A percentile compares a stretch with the other conserved stretches of the same genome.
Evolutionary conservation across 1,140 invertebrate genomes (phyloP).

Genomic region (Trigoniulus corallinus): DNA sequence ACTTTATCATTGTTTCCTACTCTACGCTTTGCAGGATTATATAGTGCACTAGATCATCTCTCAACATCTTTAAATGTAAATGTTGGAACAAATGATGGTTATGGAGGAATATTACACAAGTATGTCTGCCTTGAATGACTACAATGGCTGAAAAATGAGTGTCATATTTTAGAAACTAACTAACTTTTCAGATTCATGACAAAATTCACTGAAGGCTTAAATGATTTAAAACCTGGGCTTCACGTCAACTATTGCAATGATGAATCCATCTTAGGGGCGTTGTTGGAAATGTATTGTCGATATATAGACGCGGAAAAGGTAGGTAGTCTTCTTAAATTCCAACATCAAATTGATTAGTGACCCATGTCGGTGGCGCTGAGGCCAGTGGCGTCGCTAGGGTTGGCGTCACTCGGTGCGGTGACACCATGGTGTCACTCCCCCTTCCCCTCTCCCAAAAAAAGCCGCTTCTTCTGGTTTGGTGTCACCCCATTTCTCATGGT

Average conservation of each 20-base stretch:
- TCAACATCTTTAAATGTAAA: constrained; percentile 18
- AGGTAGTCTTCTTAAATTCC: constrained; percentile 1
- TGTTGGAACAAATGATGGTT: constrained; percentile 11
- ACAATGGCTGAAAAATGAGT: too few relatives aligned
- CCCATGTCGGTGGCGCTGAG: too few relatives aligned
- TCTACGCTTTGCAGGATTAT: constrained; percentile 15
- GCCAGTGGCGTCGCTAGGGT: too few relatives aligned
- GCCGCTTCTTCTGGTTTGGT: too few relatives aligned
- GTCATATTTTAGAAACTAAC: too few relatives aligned
- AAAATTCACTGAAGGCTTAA: constrained; percentile 12
- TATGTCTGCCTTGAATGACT: too few relatives aligned
- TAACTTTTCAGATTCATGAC: constrained; percentile 15
- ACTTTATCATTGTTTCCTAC: not conserved
- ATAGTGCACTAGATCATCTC: constrained; percentile 17
- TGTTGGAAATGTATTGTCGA: constrained; percentile 23
- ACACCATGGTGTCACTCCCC: too few relatives aligned
- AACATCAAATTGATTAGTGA: too few relatives aligned
- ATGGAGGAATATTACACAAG: constrained; percentile 2
- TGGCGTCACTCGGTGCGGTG: too few relatives aligned
- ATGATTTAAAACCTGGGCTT: constrained; percentile 19
- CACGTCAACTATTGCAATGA: constrained; percentile 25
- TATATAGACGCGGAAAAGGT: constrained; percentile 27
- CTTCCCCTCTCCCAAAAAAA: too few relatives aligned
- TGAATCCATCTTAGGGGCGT: constrained; percentile 26
- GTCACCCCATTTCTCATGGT: too few relatives aligned